These are phyloP conservation scores for Tubulanus polymorphus DNA, from an alignment of 2,888 invertebrate species.

Conservation along the genomic window DNA sequence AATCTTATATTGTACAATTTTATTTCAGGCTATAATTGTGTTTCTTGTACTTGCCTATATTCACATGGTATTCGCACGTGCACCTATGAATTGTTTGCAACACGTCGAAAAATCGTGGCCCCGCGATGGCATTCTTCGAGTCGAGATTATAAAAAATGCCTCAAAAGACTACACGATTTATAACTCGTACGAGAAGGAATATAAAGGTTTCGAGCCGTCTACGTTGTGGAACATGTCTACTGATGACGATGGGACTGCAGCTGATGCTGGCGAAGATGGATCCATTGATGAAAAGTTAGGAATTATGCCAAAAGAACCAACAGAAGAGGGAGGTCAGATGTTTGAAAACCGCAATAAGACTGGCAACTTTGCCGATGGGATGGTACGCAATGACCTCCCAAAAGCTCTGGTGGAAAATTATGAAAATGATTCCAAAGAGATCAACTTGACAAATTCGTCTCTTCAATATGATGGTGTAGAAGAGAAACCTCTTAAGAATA, in stretches of 20 bases:
- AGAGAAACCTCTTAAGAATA: constrained; percentile 11
- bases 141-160: constrained; percentile 67
- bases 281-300: constrained; percentile 1
- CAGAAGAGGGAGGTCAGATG: constrained; percentile 10
- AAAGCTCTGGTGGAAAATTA: background rate
- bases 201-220: constrained; percentile 13
- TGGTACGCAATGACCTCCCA: background rate
- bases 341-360: constrained; percentile 3
- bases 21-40: constrained; percentile 70
- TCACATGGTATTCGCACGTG: constrained; percentile 87
- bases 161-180: constrained; percentile 70
- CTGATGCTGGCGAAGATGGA: constrained; percentile 2
- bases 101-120: constrained; percentile 85
- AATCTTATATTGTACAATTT: no score
- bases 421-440: constrained; percentile 2
- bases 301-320: constrained; percentile 15
- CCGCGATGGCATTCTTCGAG: constrained; percentile 85
- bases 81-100: constrained; percentile 89
- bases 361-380: background rate
- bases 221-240: background rate
- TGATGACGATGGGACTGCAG: background rate
- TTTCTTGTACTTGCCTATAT: constrained; percentile 91
- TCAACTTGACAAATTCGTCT: background rate
- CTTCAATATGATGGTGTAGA: background rate
- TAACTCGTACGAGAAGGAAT: constrained; percentile 78